Base-by-base conservation (phyloP, 2,888 invertebrate genomes). In the Craniophora ligustri region DNA sequence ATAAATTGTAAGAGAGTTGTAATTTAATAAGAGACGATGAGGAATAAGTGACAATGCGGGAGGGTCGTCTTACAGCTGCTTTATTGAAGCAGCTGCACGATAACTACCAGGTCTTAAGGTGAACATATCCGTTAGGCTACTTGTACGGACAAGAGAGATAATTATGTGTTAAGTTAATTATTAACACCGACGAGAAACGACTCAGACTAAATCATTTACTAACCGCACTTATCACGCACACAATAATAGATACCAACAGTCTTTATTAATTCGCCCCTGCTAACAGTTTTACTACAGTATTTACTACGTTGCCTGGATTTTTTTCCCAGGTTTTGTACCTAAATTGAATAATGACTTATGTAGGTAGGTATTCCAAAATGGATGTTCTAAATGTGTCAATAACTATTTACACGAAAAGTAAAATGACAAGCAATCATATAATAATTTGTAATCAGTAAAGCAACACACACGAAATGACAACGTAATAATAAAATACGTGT, bases 401-500 rank as follows among this genome's bases (percentile, higher is more conserved):
- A 11, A 6, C 16, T 5, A 0, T 3, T 11, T 1, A 11, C n/a
- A n/a, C n/a, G n/a, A 16, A 30, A 26, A 7, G 6, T 16, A 38
- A 30, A 56, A 38, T 23, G 23, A 26, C 67, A 16, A 23, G 11
- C 50, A 28, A 38, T n/a, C n/a, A 18, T 40, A 34, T 44, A 57
- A 39, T 44, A 57, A 54, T 56, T 30, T 34, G 11, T 14, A 56
- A 50, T 30, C 39, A 66, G 41, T 50, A 26, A 26, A 53, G 51
- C 21, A 45, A 16, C 50, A 45, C 50, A 49, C 21, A 26, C 26
- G 26, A 51, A 41, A 45, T 41, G 45, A 60, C 39, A 6, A 19
- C 23, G 26, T 26, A 26, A 50, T 62, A 26, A 19, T 44, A 19
- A 32, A 66, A 26, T 59, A 66, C 67, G 62, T 66, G 67, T 34